Base-by-base conservation (phyloP, 2,888 invertebrate genomes). In the Choreutis nemorana region DNA sequence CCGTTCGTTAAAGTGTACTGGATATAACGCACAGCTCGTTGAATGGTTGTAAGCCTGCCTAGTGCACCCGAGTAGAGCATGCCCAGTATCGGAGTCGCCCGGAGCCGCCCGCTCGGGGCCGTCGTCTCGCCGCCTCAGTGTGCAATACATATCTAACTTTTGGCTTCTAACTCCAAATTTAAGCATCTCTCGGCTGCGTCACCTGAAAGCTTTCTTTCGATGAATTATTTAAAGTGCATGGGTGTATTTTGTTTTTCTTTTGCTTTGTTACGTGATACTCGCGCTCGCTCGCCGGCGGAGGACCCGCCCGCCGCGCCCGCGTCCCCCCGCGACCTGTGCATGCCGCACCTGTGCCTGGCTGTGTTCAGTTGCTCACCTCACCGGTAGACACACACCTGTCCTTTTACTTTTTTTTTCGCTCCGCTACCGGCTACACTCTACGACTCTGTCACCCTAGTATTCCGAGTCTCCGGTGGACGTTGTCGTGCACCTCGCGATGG, bases 301-400 rank as follows among this genome's bases (percentile, higher is more conserved):
- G 51, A 50, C 55, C 46, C 52, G 55, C 60, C 63, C 62, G 56
- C 62, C 63, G 65, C 60, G 64, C 58, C 65, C 67, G 60, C 54
- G 66, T 64, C 67, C 60, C 70, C 71, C 65, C 73, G 70, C 72
- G 67, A 67, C 63, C 64, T 61, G 51, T 64, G 62, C 66, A 62
- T 64, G 64, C 59, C 68, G 70, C 72, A 73, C 72, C 70, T 66
- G 67, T 72, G 78, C 77, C 78, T 78, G 75, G 78, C 78, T 78
- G 77, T 78, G 72, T 77, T 78, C 67, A 66, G 75, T 78, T 77
- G 78, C 78, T 75, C 75, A 78, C 73, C 68, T 75, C 77, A 77
- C 75, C 62, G 64, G 70, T 75, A 77, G 73, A 71, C 66, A 73
- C 72, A 73, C 73, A 68, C 63, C 57, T 48, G 57, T 65, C 64